Conservation (phyloP, 2,113 vertebrate species). For the Plecturocebus donacophilus region DNA sequence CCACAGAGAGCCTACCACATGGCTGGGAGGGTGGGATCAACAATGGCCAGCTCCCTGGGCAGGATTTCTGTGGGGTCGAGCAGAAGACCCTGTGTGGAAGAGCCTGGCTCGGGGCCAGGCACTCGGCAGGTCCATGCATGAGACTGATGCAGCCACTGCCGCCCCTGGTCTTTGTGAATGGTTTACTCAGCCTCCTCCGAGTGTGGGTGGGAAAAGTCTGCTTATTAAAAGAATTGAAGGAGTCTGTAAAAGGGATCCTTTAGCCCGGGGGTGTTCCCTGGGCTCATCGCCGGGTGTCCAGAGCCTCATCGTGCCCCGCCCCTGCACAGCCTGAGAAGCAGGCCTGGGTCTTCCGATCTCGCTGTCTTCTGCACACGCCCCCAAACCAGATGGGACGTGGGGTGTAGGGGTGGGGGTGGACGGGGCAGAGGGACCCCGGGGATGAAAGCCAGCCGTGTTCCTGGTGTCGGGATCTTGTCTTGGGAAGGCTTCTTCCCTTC, state of each 20-base stretch:
- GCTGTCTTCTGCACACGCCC: too few relatives aligned
- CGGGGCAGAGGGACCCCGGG: too few relatives aligned
- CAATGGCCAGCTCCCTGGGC: rapidly evolving
- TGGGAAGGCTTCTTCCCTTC: not conserved
- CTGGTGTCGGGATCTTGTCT: not conserved
- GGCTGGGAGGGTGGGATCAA: not conserved
- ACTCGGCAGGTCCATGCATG: rapidly evolving
- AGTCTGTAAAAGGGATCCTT: not conserved
- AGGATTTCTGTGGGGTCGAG: not conserved
- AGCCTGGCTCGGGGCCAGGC: not conserved
- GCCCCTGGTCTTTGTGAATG: rapidly evolving
- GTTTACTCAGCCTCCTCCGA: too few relatives aligned
- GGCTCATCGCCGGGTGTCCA: rapidly evolving
- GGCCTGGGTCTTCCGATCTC: too few relatives aligned
- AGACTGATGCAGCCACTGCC: rapidly evolving
- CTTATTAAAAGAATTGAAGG: rapidly evolving
- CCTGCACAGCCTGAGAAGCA: too few relatives aligned
- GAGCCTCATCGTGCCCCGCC: rapidly evolving
- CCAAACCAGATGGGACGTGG: rapidly evolving
- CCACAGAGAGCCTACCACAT: not conserved
- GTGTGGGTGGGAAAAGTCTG: not conserved
- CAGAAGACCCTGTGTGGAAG: not conserved
- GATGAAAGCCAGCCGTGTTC: not conserved
- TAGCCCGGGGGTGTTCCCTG: not conserved
- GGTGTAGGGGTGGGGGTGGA: rapidly evolving